These are phyloP conservation scores for Macrophya alboannulata DNA, from an alignment of 2,888 invertebrate species.

Conservation along the genomic window DNA sequence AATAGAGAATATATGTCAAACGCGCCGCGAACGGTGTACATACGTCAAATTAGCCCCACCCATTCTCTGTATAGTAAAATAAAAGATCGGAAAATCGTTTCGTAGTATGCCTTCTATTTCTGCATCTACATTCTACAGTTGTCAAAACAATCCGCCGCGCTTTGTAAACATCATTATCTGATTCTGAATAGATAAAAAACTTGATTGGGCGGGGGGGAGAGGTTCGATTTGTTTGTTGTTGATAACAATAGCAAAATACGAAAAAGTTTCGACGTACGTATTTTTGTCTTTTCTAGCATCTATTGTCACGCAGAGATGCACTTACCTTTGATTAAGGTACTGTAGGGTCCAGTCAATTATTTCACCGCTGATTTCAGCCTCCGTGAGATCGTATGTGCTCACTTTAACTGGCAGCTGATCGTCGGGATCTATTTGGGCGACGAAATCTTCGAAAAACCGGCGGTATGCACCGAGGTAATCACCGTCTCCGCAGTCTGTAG, in stretches of 20 bases:
- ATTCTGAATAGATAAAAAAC: background rate
- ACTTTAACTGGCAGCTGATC: slow-evolving; percentile 90
- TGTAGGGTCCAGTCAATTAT: slow-evolving; percentile 89
- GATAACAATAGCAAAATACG: background rate
- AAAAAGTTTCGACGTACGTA: background rate
- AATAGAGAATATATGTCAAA: slow-evolving; percentile 28
- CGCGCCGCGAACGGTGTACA: background rate
- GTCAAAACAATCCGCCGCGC: slow-evolving; percentile 23
- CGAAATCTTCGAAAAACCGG: slow-evolving; percentile 88
- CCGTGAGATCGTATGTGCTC: slow-evolving; percentile 86
- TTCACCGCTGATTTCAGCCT: slow-evolving; percentile 88
- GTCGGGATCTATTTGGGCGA: slow-evolving; percentile 85
- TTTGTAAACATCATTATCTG: slow-evolving; percentile 24
- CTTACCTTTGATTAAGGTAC: slow-evolving; percentile 90
- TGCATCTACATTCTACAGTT: background rate
- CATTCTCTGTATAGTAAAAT: background rate
- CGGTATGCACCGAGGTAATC: slow-evolving; percentile 87
- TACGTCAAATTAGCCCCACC: slow-evolving; percentile 10
- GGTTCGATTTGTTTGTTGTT: slow-evolving; percentile 19
- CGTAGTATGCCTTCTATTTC: too few relatives aligned
- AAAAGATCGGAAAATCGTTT: background rate
- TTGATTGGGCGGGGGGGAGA: background rate
- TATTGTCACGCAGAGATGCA: slow-evolving; percentile 62
- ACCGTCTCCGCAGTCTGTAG: slow-evolving; percentile 79
- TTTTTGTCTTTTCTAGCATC: background rate